Base-by-base conservation (phyloP, 2,888 invertebrate genomes). In the Acleris laterana region DNA sequence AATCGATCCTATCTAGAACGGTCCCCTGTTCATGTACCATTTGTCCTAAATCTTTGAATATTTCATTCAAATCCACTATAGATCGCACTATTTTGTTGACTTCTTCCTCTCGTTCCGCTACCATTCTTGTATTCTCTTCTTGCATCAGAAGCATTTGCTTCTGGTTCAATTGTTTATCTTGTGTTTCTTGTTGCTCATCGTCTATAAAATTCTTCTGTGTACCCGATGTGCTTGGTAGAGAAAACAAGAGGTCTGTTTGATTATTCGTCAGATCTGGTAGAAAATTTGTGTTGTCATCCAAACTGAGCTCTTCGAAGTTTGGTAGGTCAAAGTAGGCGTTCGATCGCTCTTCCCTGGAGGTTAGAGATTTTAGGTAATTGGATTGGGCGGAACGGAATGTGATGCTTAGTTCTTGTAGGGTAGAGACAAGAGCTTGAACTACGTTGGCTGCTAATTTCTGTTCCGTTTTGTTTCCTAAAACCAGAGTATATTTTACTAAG, bases 1-100 rank as follows among this genome's bases (percentile, higher is more conserved):
- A 99, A 88, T 99, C 99, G 79, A 99, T 99, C 72, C 99, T 94
- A 88, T 99, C 99, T 72, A 99, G 93, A 11, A 99, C 95, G 0
- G 98, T 98, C 2, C 99, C 99, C 93, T 99, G 96, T 76, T 96
- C 96, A 50, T 95, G 94, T 0, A 97, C 96, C 96, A 96, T 96
- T 68, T 95, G 95, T 0, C 94, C 95, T 68, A 97, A 85, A 78
- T 97, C 97, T 92, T 98, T 98, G 83, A 99, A 99, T 70, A 99
- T 96, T 72, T 98, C 96, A 83, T 99, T 99, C 70, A 99, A 94
- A 85, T 99, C 99, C 13, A 96, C 94, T 77, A 99, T 99, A 1
- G 98, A 98, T 73, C 96, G 95, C 0, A 99, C 98, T 67, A 99
- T 97, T 79, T 97, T 96, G 60, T 96, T 96, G 0, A 99, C 98